These are phyloP conservation scores for Cenopis cana DNA, from an alignment of 2,888 invertebrate species.

Conservation along the genomic window DNA sequence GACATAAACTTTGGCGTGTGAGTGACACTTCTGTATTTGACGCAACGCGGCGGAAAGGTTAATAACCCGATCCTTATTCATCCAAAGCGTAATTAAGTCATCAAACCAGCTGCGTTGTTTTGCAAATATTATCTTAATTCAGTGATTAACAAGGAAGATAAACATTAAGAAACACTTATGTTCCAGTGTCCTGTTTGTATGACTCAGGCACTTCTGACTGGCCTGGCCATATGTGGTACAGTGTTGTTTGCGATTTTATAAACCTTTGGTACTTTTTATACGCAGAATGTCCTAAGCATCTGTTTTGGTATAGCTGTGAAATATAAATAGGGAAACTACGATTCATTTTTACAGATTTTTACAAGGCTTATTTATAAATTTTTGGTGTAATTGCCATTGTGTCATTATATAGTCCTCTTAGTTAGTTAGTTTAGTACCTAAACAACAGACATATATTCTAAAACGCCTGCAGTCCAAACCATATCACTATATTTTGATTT, in stretches of 20 bases:
- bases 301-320: conserved; percentile 6
- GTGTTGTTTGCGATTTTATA: conserved; percentile 9
- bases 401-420: too few species aligned
- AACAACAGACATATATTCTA: too few species aligned
- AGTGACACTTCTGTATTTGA: too few species aligned
- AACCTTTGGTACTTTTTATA: not conserved
- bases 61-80: too few species aligned
- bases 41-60: too few species aligned
- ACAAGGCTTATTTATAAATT: not conserved
- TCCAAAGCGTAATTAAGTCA: conserved; percentile 27
- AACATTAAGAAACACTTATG: conserved; percentile 19
- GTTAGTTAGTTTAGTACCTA: too few species aligned
- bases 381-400: too few species aligned
- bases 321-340: not conserved
- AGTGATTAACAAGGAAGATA: conserved; percentile 36
- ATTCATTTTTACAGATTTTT: not conserved
- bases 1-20: too few species aligned
- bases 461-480: not conserved
- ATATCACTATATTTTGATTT: conserved; percentile 15
- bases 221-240: conserved; percentile 28
- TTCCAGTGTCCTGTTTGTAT: conserved; percentile 7
- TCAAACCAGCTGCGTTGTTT: conserved; percentile 33
- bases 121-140: conserved; percentile 42
- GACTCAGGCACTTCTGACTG: conserved; percentile 33
- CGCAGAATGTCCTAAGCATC: not conserved